A percentile compares a stretch with the other conserved stretches of the same genome.
phyloP scores from a whole-genome alignment of 2,113 vertebrate genomes.

The Meriones unguiculatus region DNA sequence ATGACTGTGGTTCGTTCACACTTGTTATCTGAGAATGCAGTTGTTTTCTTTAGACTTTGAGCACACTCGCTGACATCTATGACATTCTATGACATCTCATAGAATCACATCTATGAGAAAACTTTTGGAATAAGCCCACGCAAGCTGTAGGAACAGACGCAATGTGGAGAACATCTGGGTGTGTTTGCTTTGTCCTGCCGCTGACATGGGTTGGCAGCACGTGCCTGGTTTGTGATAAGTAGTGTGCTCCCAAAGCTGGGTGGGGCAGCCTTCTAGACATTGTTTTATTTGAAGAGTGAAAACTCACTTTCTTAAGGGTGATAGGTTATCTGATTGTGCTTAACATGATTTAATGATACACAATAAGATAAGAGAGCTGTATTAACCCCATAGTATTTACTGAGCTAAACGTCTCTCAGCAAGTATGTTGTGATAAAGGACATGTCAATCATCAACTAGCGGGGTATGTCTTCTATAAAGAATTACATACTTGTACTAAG shows the following conservation, averaged over 20 bases:
- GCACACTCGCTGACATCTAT: neutral
- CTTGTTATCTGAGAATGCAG: neutral
- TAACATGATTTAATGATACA: constrained; percentile 32
- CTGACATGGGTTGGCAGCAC: neutral
- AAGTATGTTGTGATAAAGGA: constrained; percentile 9
- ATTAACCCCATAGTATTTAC: constrained; percentile 43
- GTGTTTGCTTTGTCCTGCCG: constrained; percentile 1
- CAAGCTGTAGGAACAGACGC: neutral
- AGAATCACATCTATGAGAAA: neutral
- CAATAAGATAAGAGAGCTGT: neutral
- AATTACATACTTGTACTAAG: neutral
- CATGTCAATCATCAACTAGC: neutral
- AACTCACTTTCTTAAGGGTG: neutral
- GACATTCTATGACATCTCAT: no score
- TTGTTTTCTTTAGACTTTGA: neutral
- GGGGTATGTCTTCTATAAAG: neutral
- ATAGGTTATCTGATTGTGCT: neutral
- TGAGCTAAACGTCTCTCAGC: constrained; percentile 32
- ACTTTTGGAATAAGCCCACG: neutral
- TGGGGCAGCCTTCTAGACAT: neutral
- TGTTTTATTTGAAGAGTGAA: neutral
- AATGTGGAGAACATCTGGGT: neutral
- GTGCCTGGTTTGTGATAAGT: neutral
- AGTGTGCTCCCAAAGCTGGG: neutral
- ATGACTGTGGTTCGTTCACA: neutral